Evolutionary conservation across 2,113 vertebrate species (phyloP).

Genomic region (Misgurnus anguillicaudatus): DNA sequence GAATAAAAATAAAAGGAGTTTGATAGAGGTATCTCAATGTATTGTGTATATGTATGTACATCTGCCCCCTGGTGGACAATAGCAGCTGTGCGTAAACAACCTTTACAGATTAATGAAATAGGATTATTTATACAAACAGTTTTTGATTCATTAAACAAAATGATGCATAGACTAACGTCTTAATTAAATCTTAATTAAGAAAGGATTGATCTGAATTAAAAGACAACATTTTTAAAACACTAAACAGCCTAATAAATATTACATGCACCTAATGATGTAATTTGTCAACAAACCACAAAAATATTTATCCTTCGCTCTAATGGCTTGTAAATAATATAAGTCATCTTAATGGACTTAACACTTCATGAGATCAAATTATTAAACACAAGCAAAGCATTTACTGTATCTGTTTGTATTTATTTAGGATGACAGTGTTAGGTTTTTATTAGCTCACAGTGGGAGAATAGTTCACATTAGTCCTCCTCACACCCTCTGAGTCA

Average conservation of each 20-base stretch:
- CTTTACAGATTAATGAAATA: too few species aligned
- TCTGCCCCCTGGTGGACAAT: slow-evolving; percentile 24
- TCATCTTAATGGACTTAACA: neutral
- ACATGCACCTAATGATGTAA: neutral
- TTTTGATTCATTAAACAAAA: neutral
- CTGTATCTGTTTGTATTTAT: neutral
- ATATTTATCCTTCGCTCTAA: neutral
- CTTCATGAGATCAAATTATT: too few species aligned
- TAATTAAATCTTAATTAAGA: too few species aligned
- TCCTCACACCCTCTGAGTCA: slow-evolving; percentile 16
- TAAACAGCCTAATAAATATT: neutral
- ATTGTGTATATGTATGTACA: neutral
- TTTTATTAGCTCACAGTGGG: slow-evolving; percentile 26
- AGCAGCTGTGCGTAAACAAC: neutral
- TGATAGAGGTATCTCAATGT: too few species aligned
- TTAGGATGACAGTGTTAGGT: neutral
- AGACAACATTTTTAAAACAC: too few species aligned
- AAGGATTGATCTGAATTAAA: too few species aligned
- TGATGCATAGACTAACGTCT: neutral
- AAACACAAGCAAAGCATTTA: neutral
- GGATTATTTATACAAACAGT: neutral
- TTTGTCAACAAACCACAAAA: neutral
- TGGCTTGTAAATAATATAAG: too few species aligned
- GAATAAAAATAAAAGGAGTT: too few species aligned
- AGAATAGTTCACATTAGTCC: slow-evolving; percentile 31